A percentile compares a stretch with the other conserved stretches of the same genome.
These are phyloP conservation scores for Malthinus flaveolus DNA, from an alignment of 2,888 invertebrate genomes.

Conservation along the genomic window DNA sequence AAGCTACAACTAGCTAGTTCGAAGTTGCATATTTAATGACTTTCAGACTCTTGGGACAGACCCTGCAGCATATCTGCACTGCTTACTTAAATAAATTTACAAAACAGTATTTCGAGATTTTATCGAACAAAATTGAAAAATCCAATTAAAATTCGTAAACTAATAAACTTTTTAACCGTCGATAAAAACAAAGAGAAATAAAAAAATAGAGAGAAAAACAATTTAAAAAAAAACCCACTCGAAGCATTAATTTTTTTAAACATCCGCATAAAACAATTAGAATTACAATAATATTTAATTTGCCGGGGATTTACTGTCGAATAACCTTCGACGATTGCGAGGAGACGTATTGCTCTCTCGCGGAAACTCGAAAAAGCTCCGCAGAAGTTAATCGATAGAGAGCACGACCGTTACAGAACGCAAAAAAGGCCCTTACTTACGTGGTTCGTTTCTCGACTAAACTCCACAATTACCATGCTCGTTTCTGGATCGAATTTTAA, in stretches of 20 bases:
- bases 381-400: slow-evolving; percentile 34
- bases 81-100: slow-evolving; percentile 4
- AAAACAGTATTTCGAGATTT: slow-evolving; percentile 3
- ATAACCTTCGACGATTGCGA: background rate
- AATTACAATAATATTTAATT: no score
- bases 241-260: no score
- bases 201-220: no score
- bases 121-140: slow-evolving; percentile 4
- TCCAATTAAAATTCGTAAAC: background rate
- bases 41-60: slow-evolving; percentile 14
- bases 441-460: slow-evolving; percentile 26
- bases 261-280: no score
- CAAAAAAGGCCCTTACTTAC: slow-evolving; percentile 10
- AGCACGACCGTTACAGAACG: slow-evolving; percentile 23
- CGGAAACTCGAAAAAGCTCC: slow-evolving; percentile 23
- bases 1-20: slow-evolving; percentile 18
- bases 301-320: no score
- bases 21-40: slow-evolving; percentile 24
- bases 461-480: background rate
- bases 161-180: background rate
- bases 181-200: no score
- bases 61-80: slow-evolving; percentile 16
- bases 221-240: no score
- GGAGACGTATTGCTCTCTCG: slow-evolving; percentile 27
- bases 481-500: background rate